Evolutionary conservation across 2,797 vertebrate species (phyloP).

Genomic region (Margarornis squamiger): DNA sequence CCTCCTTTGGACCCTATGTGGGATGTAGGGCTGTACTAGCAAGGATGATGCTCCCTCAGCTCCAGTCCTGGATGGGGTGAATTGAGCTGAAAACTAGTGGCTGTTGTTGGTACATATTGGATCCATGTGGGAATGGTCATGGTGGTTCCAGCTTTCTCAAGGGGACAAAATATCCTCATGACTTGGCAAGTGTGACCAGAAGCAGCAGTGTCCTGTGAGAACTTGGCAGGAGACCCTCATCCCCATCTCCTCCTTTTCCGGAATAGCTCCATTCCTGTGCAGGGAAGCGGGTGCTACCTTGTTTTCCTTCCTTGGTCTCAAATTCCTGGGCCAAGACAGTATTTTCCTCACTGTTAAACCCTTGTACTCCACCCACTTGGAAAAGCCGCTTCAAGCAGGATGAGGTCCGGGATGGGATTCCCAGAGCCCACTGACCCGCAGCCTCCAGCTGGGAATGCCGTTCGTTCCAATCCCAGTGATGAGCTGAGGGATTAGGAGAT

Average conservation of each 20-base stretch:
- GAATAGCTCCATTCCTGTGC: not conserved
- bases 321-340: slow-evolving; percentile 1
- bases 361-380: not conserved
- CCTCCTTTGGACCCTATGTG: not conserved
- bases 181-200: not conserved
- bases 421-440: rapidly evolving
- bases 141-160: not conserved
- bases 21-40: not conserved
- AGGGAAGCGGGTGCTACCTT: not conserved
- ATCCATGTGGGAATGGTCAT: not conserved
- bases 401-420: not conserved
- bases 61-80: not conserved
- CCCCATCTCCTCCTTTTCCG: not conserved
- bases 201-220: not conserved
- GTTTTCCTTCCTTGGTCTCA: not conserved
- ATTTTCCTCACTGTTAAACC: slow-evolving; percentile 48
- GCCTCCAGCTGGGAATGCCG: not conserved
- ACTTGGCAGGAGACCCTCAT: not conserved
- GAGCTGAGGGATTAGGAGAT: slow-evolving; percentile 2
- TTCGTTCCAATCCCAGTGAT: not conserved
- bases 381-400: not conserved
- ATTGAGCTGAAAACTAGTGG: rapidly evolving
- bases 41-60: rapidly evolving
- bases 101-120: not conserved
- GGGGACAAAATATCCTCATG: not conserved